Conservation (phyloP, 2,113 vertebrate species). For the Apteryx owenii region DNA sequence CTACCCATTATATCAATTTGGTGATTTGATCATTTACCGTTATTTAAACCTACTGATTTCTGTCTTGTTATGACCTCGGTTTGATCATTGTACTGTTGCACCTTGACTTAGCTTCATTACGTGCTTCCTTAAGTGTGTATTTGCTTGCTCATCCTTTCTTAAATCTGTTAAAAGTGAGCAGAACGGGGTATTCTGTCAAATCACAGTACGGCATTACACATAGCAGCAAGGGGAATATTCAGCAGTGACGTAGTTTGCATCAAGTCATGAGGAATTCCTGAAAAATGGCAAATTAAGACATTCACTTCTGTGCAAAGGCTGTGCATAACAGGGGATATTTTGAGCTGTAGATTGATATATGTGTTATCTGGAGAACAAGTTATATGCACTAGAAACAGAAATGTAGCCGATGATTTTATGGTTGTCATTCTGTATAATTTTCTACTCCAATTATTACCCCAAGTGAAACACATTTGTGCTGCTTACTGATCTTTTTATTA, state of each 20-base stretch:
- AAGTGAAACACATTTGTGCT: neutral
- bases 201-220: neutral
- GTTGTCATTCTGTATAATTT: neutral
- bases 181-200: neutral
- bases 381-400: neutral
- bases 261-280: neutral
- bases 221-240: fast-evolving
- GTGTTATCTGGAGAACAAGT: neutral
- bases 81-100: neutral
- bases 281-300: neutral
- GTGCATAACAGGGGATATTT: fast-evolving
- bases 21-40: neutral
- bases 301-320: neutral
- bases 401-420: neutral
- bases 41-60: neutral
- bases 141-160: neutral
- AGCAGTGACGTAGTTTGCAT: too few relatives aligned
- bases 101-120: neutral
- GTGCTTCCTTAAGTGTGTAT: neutral
- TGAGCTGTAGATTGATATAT: neutral
- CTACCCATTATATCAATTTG: neutral
- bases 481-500: neutral
- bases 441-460: neutral
- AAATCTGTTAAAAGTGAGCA: neutral
- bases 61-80: neutral